Evolutionary conservation across 2,888 invertebrate genomes (phyloP), one percentile per base, ranked within the genome.

Genomic region (Carpatolechia fugitivella): DNA sequence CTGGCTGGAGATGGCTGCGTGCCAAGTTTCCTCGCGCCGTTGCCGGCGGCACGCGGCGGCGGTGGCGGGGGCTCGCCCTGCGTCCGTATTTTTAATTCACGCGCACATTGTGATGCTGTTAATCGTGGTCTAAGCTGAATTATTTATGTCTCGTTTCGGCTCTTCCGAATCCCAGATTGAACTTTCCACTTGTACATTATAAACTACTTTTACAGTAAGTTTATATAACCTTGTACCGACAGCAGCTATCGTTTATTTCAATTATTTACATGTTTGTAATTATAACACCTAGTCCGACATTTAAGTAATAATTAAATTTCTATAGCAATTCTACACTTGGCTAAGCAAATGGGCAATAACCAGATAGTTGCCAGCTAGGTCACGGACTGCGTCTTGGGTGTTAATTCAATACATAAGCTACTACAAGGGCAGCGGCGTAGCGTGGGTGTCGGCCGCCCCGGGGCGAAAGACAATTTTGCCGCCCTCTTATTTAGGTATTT

Each of bases 61-160:
- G 35, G 35, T 41, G 18, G 20, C 40, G 18, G 40, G 4, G 18
- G 70, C 71, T 70, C 68, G 65, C 74, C 69, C 67, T 67, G 62
- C 65, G 69, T 65, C 71, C 69, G 76, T 80, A 78, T 83, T 82
- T 85, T 82, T 82, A 78, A 81, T 81, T 79, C 67, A 75, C 73
- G 72, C 70, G 72, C 72, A 75, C 74, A 76, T 74, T 76, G 74
- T 77, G 74, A 72, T 76, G 73, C 76, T 71, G 72, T 80, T 78
- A 77, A 80, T 80, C 74, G 71, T 70, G 69, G 60, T 60, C 64
- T 60, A 60, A 59, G 61, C 68, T 71, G 73, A 68, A 72, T 69
- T 68, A 68, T 66, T 66, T 65, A 64, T 65, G 58, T 60, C 60
- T 59, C 51, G 48, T 60, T 61, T 59, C 51, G 48, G 36, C 52